phyloP scores from a whole-genome alignment of 2,797 vertebrate species.

The Sebastes matsubarae region DNA sequence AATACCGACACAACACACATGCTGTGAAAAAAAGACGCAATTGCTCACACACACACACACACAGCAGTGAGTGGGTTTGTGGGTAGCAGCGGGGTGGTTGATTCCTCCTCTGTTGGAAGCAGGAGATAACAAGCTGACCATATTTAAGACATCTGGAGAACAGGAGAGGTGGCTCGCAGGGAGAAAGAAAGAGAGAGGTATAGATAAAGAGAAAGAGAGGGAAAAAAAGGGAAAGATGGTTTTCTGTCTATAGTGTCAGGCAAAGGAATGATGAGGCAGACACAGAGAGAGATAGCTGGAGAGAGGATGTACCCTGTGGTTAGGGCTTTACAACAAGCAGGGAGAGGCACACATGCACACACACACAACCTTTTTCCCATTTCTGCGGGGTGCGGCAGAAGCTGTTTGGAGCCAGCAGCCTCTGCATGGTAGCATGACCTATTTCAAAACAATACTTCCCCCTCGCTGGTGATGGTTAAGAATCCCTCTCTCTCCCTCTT shows the following conservation, averaged over 20 bases:
- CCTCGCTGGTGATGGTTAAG: slow-evolving; percentile 42
- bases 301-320: slow-evolving; percentile 52
- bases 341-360: slow-evolving; percentile 6
- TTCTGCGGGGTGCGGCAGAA: slow-evolving; percentile 57
- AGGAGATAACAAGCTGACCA: slow-evolving; percentile 55
- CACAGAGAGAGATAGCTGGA: slow-evolving; percentile 23
- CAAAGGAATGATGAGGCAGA: slow-evolving; percentile 41
- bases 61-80: slow-evolving; percentile 8
- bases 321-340: slow-evolving; percentile 47
- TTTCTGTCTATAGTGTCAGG: slow-evolving; percentile 6
- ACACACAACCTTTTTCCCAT: slow-evolving; percentile 35
- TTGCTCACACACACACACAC: background rate
- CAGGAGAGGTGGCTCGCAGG: slow-evolving; percentile 19
- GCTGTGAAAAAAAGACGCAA: background rate
- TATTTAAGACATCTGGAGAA: slow-evolving; percentile 55
- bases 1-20: background rate
- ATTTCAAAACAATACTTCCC: slow-evolving; percentile 72
- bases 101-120: slow-evolving; percentile 32
- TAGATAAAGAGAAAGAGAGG: background rate
- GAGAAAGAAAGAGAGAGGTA: background rate
- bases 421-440: slow-evolving; percentile 52
- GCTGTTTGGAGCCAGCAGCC: slow-evolving; percentile 54
- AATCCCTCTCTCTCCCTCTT: slow-evolving; percentile 22
- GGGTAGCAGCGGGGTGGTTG: slow-evolving; percentile 20
- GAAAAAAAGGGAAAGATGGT: slow-evolving; percentile 7